Evolutionary conservation across 2,113 vertebrate genomes (phyloP).

Genomic region (Raphicerus campestris): DNA sequence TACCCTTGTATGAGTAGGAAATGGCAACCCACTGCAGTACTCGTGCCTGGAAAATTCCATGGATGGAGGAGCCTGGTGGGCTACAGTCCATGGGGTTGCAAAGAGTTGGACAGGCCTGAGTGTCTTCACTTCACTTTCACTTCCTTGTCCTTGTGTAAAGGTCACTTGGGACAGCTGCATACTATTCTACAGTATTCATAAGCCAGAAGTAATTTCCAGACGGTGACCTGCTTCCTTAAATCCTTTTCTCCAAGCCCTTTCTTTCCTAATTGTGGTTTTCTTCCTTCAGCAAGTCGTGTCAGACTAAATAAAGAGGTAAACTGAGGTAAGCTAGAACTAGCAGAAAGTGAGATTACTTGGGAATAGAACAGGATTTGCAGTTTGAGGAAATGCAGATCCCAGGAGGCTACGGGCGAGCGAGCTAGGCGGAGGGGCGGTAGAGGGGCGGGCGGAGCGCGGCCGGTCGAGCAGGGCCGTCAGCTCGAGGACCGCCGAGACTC

Average conservation of each 20-base stretch:
- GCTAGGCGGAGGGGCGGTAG: background rate
- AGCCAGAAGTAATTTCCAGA: background rate
- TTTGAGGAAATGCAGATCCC: background rate
- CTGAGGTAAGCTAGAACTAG: background rate
- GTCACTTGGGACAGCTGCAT: background rate
- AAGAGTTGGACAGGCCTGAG: background rate
- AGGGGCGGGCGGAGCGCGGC: accelerated
- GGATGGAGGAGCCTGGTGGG: background rate
- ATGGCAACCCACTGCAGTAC: background rate
- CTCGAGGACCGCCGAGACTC: background rate
- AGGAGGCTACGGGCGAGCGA: background rate
- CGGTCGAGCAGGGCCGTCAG: background rate
- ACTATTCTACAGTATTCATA: background rate
- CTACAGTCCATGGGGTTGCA: background rate
- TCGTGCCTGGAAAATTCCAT: background rate
- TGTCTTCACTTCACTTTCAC: background rate
- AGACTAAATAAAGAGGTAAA: background rate
- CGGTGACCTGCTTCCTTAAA: background rate
- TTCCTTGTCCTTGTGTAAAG: background rate
- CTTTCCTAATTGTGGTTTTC: background rate
- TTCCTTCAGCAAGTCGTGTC: background rate
- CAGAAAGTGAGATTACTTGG: background rate
- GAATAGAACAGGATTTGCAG: background rate
- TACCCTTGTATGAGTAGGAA: background rate
- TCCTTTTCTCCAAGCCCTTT: background rate